Conservation (phyloP, 1,140 invertebrate genomes). For the Drosophila repletoides region DNA sequence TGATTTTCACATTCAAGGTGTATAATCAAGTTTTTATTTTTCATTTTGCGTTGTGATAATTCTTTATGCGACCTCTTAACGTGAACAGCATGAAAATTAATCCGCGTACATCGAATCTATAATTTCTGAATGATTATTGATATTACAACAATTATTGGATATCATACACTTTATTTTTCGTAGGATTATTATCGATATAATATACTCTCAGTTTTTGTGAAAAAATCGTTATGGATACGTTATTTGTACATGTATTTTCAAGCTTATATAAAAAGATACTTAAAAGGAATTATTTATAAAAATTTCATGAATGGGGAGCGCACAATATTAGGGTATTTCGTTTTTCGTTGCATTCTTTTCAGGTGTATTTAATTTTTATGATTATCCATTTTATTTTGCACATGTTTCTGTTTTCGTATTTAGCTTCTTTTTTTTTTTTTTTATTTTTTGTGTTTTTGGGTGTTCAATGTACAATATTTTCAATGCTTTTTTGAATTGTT, state of each 20-base stretch:
- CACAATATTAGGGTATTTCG: constrained; percentile 15
- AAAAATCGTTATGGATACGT: neutral
- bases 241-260: neutral
- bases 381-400: constrained; percentile 25
- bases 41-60: constrained; percentile 38
- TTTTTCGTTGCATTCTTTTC: constrained; percentile 1
- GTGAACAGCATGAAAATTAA: constrained; percentile 15
- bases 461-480: constrained; percentile 47
- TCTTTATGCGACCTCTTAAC: neutral
- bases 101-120: neutral
- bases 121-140: constrained; percentile 1
- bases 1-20: constrained; percentile 68
- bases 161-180: neutral
- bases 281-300: neutral
- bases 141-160: neutral
- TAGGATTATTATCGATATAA: neutral
- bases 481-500: constrained; percentile 58
- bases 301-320: constrained; percentile 6
- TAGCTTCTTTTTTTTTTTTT: neutral
- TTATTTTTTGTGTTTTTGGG: constrained; percentile 9
- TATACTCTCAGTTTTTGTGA: neutral
- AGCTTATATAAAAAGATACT: constrained; percentile 4
- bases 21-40: constrained; percentile 60
- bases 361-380: constrained; percentile 30
- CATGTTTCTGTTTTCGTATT: constrained; percentile 12